Percentiles rank a stretch among this genome's conserved stretches.
Evolutionary conservation across 2,888 invertebrate species (phyloP).

Genomic region (Nemotelus nigrinus): DNA sequence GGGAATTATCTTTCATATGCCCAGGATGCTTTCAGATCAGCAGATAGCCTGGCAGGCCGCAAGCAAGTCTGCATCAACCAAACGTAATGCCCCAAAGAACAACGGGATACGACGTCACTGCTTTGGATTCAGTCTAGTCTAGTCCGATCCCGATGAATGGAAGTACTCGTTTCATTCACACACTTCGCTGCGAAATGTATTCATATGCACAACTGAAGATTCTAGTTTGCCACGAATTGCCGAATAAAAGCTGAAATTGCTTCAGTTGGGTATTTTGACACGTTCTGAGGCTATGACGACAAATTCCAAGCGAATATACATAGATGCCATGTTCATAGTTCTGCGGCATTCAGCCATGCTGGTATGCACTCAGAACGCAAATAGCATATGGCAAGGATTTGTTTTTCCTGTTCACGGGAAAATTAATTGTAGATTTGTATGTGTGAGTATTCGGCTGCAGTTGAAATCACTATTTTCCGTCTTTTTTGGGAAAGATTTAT

Average conservation of each 20-base stretch:
- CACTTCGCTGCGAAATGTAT: background rate
- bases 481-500: background rate
- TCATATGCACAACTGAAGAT: slow-evolving; percentile 1
- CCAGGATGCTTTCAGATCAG: no score
- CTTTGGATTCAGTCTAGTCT: background rate
- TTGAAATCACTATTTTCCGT: background rate
- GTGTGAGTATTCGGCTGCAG: background rate
- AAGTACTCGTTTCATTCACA: background rate
- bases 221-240: slow-evolving; percentile 28
- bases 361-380: background rate
- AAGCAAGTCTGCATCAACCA: no score
- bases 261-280: slow-evolving; percentile 20
- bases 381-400: slow-evolving; percentile 3
- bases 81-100: no score
- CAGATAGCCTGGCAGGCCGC: no score
- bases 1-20: slow-evolving; percentile 14
- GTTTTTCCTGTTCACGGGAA: background rate
- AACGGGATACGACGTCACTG: no score
- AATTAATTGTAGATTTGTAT: background rate
- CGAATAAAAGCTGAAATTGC: slow-evolving; percentile 36
- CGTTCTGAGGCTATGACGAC: slow-evolving; percentile 17
- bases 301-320: no score
- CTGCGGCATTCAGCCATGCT: no score
- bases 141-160: background rate
- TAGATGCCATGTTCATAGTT: no score